Evolutionary conservation across 1,140 invertebrate genomes (phyloP), one percentile per base, ranked within the genome.

Genomic region (Marisa cornuarietis): DNA sequence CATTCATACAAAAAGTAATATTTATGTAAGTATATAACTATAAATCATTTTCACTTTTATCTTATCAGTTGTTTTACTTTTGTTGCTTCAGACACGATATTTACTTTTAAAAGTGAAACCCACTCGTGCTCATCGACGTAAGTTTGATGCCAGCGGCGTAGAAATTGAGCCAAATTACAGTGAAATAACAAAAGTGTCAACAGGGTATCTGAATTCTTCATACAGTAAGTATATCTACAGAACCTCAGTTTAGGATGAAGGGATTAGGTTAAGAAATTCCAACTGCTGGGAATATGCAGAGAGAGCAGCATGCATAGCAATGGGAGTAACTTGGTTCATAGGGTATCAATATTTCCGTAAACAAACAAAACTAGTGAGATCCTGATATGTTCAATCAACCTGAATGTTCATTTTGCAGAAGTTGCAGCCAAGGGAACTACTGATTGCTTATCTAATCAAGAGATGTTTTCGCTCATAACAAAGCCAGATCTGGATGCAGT

Each of bases 131-230:
- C 87, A 88, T 65, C 71, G 80, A 69, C 66, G 88, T 24, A 83
- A 86, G 76, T 89, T 87, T 84, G 86, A 88, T 75, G 69, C 42
- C 24, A 80, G 74, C 24, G 85, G 85, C 3, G 81, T 83, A 66
- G 88, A 89, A 79, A 83, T 88, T 42, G 88, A 89, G 80, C 86
- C 88, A 52, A 87, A 89, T 74, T 89, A 87, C 76, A 88, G 84
- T 79, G 84, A 87, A 68, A 89, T 85, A 14, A 84, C 83, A 54
- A 89, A 88, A 83, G 84, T 89, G 16, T 83, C 81, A 52, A 88
- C 85, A 71, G 88, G 88, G 16, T 88, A 82, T 71, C 79, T 89
- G 22, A 86, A 88, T 76, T 89, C 88, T 24, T 89, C 88, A 16
- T 89, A 88, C 82, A 88, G 87, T 88, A 80, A 82, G 85, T 82